phyloP scores from a whole-genome alignment of 1,140 invertebrate species.

The Pararge aegeria region DNA sequence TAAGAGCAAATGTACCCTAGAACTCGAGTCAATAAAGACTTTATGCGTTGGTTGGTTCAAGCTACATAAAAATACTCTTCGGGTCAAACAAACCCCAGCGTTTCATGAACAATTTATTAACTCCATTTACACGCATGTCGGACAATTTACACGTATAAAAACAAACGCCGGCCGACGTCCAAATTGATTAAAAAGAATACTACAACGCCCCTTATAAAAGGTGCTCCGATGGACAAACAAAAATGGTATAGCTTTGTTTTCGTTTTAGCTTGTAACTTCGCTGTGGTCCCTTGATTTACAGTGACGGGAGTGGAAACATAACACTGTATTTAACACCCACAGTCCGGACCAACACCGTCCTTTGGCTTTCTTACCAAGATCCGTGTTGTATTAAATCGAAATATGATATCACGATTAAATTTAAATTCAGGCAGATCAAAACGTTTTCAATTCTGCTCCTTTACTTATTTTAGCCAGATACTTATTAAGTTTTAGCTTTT shows the following conservation, averaged over 20 bases:
- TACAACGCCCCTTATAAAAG: conserved; percentile 1
- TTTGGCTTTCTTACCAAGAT: background rate
- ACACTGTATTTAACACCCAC: conserved; percentile 31
- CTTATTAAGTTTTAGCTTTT: too few relatives aligned
- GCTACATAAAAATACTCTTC: background rate
- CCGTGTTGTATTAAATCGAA: conserved; percentile 1
- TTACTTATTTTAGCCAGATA: too few relatives aligned
- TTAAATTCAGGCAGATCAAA: background rate
- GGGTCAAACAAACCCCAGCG: background rate
- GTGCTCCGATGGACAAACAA: background rate
- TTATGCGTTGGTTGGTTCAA: background rate
- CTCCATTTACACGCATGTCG: conserved; percentile 6
- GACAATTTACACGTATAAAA: conserved; percentile 4
- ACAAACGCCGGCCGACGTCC: background rate
- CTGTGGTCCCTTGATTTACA: conserved; percentile 27
- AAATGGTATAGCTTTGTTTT: background rate
- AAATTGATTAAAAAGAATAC: conserved; percentile 7
- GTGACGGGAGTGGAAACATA: conserved; percentile 18
- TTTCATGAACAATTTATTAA: conserved; percentile 8
- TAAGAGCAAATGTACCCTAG: too few relatives aligned
- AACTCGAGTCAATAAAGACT: too few relatives aligned
- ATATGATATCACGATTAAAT: background rate
- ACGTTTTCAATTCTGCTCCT: background rate
- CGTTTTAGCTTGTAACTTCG: conserved; percentile 10
- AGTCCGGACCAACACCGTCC: background rate